Base-by-base conservation (phyloP, 2,113 vertebrate species). In the Paramisgurnus dabryanus region DNA sequence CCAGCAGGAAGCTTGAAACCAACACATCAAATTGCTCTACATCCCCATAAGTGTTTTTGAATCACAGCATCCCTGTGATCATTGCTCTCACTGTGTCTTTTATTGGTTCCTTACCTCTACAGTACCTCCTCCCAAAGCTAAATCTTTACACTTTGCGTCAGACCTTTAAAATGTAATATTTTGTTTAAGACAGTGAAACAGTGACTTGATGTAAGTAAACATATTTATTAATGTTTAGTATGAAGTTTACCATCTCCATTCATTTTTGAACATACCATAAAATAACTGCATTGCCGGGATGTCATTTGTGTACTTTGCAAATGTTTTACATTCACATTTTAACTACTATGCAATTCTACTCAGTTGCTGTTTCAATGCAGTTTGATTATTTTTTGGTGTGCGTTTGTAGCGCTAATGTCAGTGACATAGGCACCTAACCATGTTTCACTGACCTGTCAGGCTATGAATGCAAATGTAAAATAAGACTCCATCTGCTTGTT, bases 81-180 rank as follows among this genome's bases (percentile, higher is more conserved):
- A 74, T 15, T 74, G 22, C 43, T 74, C 55, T 60, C 5, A 15
- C 40, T 61, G 55, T 73, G 50, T 15, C 55, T 74, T 74, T 60
- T 27, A 74, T 74, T 61, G 71, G 71, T 61, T 45, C 55, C 40
- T 43, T 27, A 17, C 5, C 13, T 58, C n/a, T 58, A 34, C 27
- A 34, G 27, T 34, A n/a, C 55, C 17, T 58, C 17, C 55, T 69
- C 13, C 58, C 73, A 3, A 15, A 75, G 73, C 13, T 74, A 64
- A 64, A 64, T 64, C 18, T 64, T 64, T 49, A 49, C 22, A 43
- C 69, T 49, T 80, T 41, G 11, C 82, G 83, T 80, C 80, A 79
- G 61, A 74, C 78, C 57, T 84, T 84, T 86, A 77, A 75, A 88
- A 86, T 27, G 67, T 57, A 49, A 80, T 85, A 73, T 65, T 71